Evolutionary conservation across 2,797 vertebrate genomes (phyloP).

Genomic region (Poecilia velifera): DNA sequence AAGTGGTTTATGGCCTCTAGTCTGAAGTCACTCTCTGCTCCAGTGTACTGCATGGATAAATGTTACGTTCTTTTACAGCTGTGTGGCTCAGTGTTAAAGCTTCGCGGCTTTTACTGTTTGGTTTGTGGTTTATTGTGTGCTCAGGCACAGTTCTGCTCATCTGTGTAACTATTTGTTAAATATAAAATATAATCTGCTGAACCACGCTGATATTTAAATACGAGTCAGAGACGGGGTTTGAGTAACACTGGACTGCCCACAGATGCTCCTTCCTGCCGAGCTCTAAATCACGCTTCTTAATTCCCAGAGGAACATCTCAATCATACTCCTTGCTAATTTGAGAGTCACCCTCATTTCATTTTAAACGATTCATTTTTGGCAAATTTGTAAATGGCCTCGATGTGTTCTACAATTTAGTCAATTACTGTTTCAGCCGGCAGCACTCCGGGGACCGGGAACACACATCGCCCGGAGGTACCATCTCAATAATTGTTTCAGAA

Average conservation of each 20-base stretch:
- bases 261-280: constrained; percentile 87
- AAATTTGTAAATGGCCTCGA: constrained; percentile 99
- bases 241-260: constrained; percentile 84
- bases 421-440: constrained; percentile 99
- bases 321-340: constrained; percentile 99
- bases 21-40: constrained; percentile 52
- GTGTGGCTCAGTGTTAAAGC: constrained; percentile 25
- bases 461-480: constrained; percentile 99
- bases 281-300: constrained; percentile 88
- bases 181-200: constrained; percentile 47
- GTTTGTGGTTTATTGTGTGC: constrained; percentile 41
- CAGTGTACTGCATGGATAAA: constrained; percentile 31
- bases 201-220: constrained; percentile 78
- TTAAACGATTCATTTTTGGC: constrained; percentile 99
- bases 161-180: constrained; percentile 9
- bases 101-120: constrained; percentile 46
- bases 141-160: constrained; percentile 25
- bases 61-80: constrained; percentile 32
- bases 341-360: constrained; percentile 99
- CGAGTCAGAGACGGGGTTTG: constrained; percentile 74
- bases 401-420: constrained; percentile 99
- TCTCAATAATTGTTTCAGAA: constrained; percentile 99
- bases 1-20: constrained; percentile 56
- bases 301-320: constrained; percentile 99
- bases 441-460: constrained; percentile 98